Conservation (phyloP, 2,113 vertebrate genomes). For the Bubo blakistoni region DNA sequence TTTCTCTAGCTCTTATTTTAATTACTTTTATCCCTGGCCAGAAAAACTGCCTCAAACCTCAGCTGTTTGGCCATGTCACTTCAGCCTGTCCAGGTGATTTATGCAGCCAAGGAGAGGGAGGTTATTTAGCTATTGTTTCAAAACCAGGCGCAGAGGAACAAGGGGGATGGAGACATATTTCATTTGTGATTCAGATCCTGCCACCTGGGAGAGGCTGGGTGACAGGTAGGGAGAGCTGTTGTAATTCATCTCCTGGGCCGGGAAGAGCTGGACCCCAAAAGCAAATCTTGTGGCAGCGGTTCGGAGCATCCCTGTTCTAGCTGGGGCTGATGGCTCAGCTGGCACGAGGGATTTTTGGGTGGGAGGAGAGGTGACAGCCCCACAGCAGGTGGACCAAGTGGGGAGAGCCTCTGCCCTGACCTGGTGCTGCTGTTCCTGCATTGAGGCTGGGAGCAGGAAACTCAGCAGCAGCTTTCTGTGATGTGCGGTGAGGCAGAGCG, state of each 20-base stretch:
- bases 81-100: neutral
- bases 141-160: neutral
- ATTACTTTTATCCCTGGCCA: neutral
- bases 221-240: neutral
- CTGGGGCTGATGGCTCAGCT: neutral
- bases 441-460: neutral
- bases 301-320: neutral
- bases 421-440: fast-evolving
- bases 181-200: conserved; percentile 28
- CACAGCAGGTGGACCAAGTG: fast-evolving
- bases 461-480: fast-evolving
- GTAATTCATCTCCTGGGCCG: neutral
- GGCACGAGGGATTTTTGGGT: fast-evolving
- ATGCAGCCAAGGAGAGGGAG: neutral
- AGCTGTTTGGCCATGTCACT: neutral
- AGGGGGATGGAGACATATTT: neutral
- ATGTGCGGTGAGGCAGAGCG: neutral
- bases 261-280: neutral
- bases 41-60: neutral
- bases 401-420: neutral
- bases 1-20: neutral
- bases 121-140: conserved; percentile 43
- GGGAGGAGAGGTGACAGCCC: neutral
- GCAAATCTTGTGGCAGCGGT: neutral
- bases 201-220: conserved; percentile 5